A percentile compares a stretch with the other conserved stretches of the same genome.
Conservation (phyloP, 2,888 invertebrate species). For the Acanthoscelides obtectus region DNA sequence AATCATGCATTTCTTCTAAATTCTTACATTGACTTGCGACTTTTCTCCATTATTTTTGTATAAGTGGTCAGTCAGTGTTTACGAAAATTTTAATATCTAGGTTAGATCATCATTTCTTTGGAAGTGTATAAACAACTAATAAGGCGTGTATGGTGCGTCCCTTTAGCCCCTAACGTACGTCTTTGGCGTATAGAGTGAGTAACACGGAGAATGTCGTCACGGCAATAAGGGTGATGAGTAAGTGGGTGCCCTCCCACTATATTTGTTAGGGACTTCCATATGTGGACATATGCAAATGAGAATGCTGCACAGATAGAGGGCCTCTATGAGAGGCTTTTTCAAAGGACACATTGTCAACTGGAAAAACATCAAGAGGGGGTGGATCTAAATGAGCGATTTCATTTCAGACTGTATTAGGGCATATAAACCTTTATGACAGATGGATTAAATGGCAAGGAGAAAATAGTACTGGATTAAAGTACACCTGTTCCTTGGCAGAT, state of each 20-base stretch:
- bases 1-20: too few relatives aligned
- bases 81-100: too few relatives aligned
- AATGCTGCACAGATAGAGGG: background rate
- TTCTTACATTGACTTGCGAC: too few relatives aligned
- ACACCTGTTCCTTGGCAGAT: background rate
- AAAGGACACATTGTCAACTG: background rate
- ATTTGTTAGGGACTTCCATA: constrained; percentile 8
- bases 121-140: too few relatives aligned
- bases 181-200: constrained; percentile 20
- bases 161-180: constrained; percentile 13
- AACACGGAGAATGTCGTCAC: background rate
- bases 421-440: background rate
- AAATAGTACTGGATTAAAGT: background rate
- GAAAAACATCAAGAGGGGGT: background rate
- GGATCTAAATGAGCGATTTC: background rate
- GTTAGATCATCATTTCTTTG: too few relatives aligned
- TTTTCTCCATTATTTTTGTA: too few relatives aligned
- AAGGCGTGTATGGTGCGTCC: too few relatives aligned
- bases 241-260: constrained; percentile 16
- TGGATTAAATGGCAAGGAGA: background rate
- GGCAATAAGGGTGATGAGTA: background rate
- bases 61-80: too few relatives aligned
- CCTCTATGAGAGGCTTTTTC: background rate
- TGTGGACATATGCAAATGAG: background rate
- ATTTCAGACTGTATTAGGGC: background rate